These are phyloP conservation scores for Tenebrio molitor DNA, from an alignment of 1,140 invertebrate genomes.

Conservation along the genomic window DNA sequence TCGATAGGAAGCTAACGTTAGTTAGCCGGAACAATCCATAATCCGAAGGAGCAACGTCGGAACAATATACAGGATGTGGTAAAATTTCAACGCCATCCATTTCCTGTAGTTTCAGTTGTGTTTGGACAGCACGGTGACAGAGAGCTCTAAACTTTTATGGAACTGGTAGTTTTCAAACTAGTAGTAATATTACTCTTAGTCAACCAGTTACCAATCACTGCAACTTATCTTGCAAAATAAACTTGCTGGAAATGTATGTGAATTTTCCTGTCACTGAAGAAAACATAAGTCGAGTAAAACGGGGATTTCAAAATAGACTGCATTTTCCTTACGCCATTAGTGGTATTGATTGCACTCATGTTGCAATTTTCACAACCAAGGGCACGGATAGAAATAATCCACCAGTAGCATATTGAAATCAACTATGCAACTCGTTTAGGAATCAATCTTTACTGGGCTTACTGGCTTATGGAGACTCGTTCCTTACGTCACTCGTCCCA, in stretches of 20 bases:
- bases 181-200: not conserved
- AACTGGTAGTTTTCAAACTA: not conserved
- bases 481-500: too few species aligned
- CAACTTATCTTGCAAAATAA: not conserved
- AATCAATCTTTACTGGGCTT: too few species aligned
- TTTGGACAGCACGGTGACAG: too few species aligned
- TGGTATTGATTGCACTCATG: constrained; percentile 13
- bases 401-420: constrained; percentile 48
- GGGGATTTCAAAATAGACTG: constrained; percentile 11
- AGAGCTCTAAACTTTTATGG: too few species aligned
- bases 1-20: not conserved
- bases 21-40: too few species aligned
- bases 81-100: too few species aligned
- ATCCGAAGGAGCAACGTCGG: too few species aligned
- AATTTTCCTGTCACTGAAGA: not conserved
- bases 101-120: too few species aligned
- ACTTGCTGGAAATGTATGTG: not conserved
- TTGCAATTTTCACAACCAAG: not conserved
- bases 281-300: not conserved
- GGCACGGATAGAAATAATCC: not conserved
- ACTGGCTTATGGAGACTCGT: too few species aligned
- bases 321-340: constrained; percentile 20
- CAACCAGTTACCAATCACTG: not conserved
- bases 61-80: too few species aligned
- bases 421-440: constrained; percentile 51